A percentile compares a stretch with the other conserved stretches of the same genome.
Evolutionary conservation across 2,888 invertebrate species (phyloP).

Genomic region (Drosophila hawaiiensis): DNA sequence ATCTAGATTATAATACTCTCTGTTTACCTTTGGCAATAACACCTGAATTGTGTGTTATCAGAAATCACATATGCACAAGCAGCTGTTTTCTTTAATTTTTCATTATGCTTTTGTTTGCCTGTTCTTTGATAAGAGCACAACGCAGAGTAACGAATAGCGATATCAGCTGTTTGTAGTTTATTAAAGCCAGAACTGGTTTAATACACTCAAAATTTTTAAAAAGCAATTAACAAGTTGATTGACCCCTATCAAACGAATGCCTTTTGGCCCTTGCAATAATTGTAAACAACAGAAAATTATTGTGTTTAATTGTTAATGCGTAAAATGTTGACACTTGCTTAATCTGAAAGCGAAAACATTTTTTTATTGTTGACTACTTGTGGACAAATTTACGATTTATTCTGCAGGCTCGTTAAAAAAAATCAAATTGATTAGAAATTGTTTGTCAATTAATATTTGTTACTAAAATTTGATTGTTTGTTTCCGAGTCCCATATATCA

Average conservation of each 20-base stretch:
- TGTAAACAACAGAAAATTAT: background rate
- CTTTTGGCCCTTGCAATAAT: background rate
- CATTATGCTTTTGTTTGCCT: conserved; percentile 1
- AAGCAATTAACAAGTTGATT: background rate
- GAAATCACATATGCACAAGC: conserved; percentile 14
- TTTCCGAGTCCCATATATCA: background rate
- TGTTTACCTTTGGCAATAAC: background rate
- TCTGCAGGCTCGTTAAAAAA: background rate
- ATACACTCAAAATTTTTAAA: background rate
- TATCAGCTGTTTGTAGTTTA: conserved; percentile 38
- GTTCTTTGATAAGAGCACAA: conserved; percentile 12
- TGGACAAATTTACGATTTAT: background rate
- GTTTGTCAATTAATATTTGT: conserved; percentile 2
- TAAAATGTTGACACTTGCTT: background rate
- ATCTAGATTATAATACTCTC: background rate
- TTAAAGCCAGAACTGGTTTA: background rate
- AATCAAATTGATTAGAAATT: conserved; percentile 1
- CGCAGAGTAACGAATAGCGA: background rate
- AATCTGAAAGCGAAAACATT: background rate
- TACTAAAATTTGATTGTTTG: conserved; percentile 1
- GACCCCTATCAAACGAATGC: background rate
- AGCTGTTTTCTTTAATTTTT: conserved; percentile 22
- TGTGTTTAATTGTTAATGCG: background rate
- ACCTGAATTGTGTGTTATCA: conserved; percentile 14
- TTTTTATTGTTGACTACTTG: background rate